Evolutionary conservation across 2,113 vertebrate species (phyloP).

Genomic region (Spea multiplicata): DNA sequence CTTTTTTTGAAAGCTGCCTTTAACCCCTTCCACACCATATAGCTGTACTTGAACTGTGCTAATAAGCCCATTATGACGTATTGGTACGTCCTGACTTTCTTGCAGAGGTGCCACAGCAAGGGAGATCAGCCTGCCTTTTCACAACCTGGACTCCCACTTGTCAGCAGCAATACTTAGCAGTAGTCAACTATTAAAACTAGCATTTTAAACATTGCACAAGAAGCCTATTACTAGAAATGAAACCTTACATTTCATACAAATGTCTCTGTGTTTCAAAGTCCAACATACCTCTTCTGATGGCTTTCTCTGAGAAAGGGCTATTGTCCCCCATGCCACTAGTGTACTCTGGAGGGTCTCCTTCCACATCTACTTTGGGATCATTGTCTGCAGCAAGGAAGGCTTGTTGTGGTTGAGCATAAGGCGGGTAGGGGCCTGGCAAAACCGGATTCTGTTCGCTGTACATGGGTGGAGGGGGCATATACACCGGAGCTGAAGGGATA

Average conservation of each 20-base stretch:
- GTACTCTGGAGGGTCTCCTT: background rate
- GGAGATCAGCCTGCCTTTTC: too few relatives aligned
- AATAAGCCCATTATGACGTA: too few relatives aligned
- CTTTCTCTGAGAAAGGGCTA: conserved; percentile 39
- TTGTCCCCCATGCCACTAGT: accelerated
- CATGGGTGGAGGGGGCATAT: background rate
- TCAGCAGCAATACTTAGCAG: too few relatives aligned
- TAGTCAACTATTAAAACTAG: too few relatives aligned
- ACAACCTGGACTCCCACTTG: too few relatives aligned
- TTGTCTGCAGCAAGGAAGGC: background rate
- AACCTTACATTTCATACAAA: background rate
- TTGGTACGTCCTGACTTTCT: too few relatives aligned
- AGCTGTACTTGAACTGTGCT: too few relatives aligned
- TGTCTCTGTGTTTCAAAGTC: too few relatives aligned
- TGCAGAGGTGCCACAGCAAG: too few relatives aligned
- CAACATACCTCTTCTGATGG: conserved; percentile 54
- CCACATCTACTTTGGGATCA: conserved; percentile 15
- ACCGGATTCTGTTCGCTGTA: conserved; percentile 4
- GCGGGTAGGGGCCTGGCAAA: background rate
- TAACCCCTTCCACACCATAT: too few relatives aligned
- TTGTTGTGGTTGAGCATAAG: background rate
- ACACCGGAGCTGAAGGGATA: background rate
- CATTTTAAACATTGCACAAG: background rate
- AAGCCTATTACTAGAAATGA: background rate
- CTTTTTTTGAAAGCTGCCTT: too few relatives aligned